Percentiles rank a stretch among this genome's conserved stretches.
Evolutionary conservation across 64 coral and sea anemone species (phyloP).

Genomic region (Montipora capricornis): DNA sequence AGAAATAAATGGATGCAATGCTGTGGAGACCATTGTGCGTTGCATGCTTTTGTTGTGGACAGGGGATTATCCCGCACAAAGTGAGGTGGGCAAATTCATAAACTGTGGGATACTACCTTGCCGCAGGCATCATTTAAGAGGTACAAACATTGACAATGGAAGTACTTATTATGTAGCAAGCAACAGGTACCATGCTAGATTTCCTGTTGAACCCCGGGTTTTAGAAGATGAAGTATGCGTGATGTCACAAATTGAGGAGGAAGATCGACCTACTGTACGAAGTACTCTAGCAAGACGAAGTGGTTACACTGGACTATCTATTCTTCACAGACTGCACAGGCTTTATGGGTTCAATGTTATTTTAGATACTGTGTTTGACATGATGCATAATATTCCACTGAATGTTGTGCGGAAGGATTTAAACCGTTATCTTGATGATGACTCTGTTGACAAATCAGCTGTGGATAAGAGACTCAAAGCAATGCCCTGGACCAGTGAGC

Average conservation of each 20-base stretch:
- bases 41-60: neutral
- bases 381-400: no score
- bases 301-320: conserved; percentile 21
- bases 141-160: conserved; percentile 7
- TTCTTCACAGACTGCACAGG: neutral
- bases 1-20: neutral
- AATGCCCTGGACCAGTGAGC: neutral
- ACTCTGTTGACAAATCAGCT: no score
- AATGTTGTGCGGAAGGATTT: no score
- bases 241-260: neutral
- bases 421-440: no score
- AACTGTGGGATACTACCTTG: conserved; percentile 16
- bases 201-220: conserved; percentile 6
- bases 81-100: conserved; percentile 30
- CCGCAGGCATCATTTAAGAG: neutral
- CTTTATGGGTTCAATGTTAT: conserved; percentile 37
- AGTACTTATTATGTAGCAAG: conserved; percentile 28
- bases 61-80: neutral
- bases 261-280: conserved; percentile 23
- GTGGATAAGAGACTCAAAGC: no score
- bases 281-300: neutral
- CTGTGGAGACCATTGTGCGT: neutral
- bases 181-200: conserved; percentile 24
- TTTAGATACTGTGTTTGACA: no score
- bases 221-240: neutral